Base-by-base conservation (phyloP, 2,888 invertebrate genomes). In the Tipula lateralis region DNA sequence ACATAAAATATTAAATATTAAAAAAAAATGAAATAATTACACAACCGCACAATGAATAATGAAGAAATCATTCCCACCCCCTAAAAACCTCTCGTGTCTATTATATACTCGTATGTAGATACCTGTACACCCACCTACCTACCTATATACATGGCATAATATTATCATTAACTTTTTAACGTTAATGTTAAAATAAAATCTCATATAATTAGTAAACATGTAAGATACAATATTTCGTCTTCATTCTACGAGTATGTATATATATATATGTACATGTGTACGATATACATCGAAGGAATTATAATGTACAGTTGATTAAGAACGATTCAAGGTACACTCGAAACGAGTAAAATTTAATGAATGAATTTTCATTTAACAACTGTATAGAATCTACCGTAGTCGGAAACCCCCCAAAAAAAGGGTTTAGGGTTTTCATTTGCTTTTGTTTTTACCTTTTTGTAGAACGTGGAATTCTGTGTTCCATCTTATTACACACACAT, bases 221-320 rank as follows among this genome's bases (percentile, higher is more conserved):
- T 66, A 66, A 66, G 66, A 66, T 66, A 66, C 66, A 66, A 66
- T 66, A 66, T 66, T 66, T 66, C 24, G 24, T 66, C 66, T 66
- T 24, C 2, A 24, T 39, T 13, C 7, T 5, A 3, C 32, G 32
- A 32, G 32, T 32, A 32, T 32, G 32, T 32, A 5, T 3, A 32
- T 32, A 32, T 7, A 32, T n/a, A n/a, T n/a, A n/a, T n/a, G n/a
- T n/a, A 32, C 32, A 32, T 32, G 32, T 32, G 7, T 44, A 44
- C 44, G 13, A 13, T 2, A 6, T 44, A n/a, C 2, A 44, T 2
- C 2, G 6, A 44, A 44, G 3, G 44, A 44, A 44, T 44, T 44
- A 44, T n/a, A 44, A n/a, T 16, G n/a, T 66, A 66, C 24, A 9
- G 66, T 66, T 19, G 66, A 16, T 50, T 16, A 16, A 50, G 16